Evolutionary conservation across 2,113 vertebrate genomes (phyloP), one percentile per base, ranked within the genome.

Genomic region (Myiozetetes cayanensis): DNA sequence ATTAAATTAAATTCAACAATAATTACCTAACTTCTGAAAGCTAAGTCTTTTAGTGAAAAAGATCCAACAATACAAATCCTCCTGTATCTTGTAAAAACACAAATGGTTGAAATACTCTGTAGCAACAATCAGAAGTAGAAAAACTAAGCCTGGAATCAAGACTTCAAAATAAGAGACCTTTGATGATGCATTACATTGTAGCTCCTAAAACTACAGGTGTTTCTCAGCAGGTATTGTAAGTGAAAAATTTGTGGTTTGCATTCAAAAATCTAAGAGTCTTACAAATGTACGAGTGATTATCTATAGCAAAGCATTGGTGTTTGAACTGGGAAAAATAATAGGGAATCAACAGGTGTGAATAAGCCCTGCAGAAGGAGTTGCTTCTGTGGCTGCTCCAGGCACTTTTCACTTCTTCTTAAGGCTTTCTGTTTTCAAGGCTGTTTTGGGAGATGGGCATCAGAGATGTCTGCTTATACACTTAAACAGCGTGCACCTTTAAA

Each of bases 171-270:
- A 18, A 5, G 11, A 24, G 8, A 28, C 15, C 9, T 76, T 59
- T 44, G 61, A 31, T 0, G 0, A 53, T 5, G 28, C 1, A 9
- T 31, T 47, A 23, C 2, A 11, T 11, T 12, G n/a, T 8, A 74
- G 14, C 12, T 76, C 24, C 65, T 90, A 18, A 85, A 82, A 67
- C 30, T 5, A 10, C 20, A 39, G 1, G 6, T 23, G 5, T 22
- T 68, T 67, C 56, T 95, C 47, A 41, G 12, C 72, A 98, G 98
- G 97, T 98, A 19, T 2, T 71, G 0, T 3, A 28, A 65, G 23
- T 8, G 49, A 22, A 89, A 46, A 2, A 28, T 11, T 75, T 68
- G 61, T 66, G 46, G 1, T 89, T 41, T 39, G 27, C 9, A 28
- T 31, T 84, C 56, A 63, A 17, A 58, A 52, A n/a, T 24, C 56